Evolutionary conservation across 2,113 vertebrate genomes (phyloP), one percentile per base, ranked within the genome.

Genomic region (Raphicerus campestris): DNA sequence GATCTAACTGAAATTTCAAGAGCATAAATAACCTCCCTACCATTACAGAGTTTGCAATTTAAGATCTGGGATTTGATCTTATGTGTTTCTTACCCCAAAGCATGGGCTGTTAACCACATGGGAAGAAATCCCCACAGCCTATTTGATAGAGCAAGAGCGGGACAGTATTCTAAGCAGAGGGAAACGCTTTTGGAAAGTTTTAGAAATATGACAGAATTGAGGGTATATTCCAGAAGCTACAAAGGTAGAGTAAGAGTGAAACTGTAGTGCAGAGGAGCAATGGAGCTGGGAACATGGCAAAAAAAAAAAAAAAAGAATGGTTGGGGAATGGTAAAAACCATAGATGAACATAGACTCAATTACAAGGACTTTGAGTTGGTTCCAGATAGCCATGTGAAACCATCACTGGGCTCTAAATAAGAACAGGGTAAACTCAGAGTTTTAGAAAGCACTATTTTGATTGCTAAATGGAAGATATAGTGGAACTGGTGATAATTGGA

Each of bases 191-290:
- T 66, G 26, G 9, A 49, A 90, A 85, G 20, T 70, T 88, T 84
- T 19, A 0, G 16, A 45, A 55, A 30, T 39, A n/a, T 49, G 7
- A 77, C 7, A 35, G 15, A 84, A 28, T 39, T 16, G 49, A n/a
- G 24, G 26, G 35, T 63, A n/a, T 75, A 55, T 61, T 88, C 17
- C 30, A 90, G 45, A 80, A 84, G 20, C 24, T 49, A 17, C 26
- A 47, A 49, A 85, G 13, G 30, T 28, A 16, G 13, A 91, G 17
- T 32, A 24, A 53, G n/a, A 56, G 7, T 15, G 20, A 8, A 24
- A 7, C 13, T 51, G 1, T 10, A 61, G 28, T 6, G 5, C 0
- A 47, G 2, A 39, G 17, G 2, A 32, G 6, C 7, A 19, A 10
- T 9, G 32, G 47, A 16, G 10, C 42, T 77, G 66, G 78, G 11